Evolutionary conservation across 2,888 invertebrate genomes (phyloP).

Genomic region (Tiliacea citrago): DNA sequence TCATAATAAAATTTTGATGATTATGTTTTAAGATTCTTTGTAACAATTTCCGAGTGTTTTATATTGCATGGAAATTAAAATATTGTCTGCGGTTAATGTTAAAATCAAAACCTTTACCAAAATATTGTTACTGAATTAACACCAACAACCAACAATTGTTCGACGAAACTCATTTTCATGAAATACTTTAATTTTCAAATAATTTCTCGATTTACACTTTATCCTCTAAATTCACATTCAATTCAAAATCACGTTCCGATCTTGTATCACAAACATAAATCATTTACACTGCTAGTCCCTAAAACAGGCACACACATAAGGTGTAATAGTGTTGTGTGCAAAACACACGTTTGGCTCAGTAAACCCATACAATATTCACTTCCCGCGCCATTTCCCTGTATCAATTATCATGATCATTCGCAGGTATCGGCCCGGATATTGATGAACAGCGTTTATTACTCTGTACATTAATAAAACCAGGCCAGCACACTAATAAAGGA

Average conservation of each 20-base stretch:
- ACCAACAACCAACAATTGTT: too few relatives aligned
- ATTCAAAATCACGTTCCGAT: conserved; percentile 5
- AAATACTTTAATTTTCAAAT: too few relatives aligned
- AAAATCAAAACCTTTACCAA: background rate
- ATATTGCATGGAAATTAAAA: too few relatives aligned
- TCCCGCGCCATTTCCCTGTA: conserved; percentile 57
- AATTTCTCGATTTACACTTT: background rate
- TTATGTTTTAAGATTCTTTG: background rate
- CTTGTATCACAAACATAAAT: conserved; percentile 20
- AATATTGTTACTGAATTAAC: too few relatives aligned
- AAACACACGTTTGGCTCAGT: conserved; percentile 44
- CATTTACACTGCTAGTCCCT: conserved; percentile 14
- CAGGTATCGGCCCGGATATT: conserved; percentile 51
- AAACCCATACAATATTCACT: conserved; percentile 61
- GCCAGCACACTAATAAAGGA: conserved; percentile 28
- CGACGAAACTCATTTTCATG: too few relatives aligned
- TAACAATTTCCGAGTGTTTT: background rate
- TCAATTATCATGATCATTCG: conserved; percentile 66
- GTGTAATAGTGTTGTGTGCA: conserved; percentile 40
- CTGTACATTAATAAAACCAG: conserved; percentile 28
- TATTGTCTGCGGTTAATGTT: background rate
- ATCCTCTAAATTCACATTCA: background rate
- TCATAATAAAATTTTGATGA: background rate
- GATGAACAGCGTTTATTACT: conserved; percentile 27
- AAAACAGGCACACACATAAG: conserved; percentile 33